Evolutionary conservation across 2,113 vertebrate species (phyloP).

Genomic region (Phyllostomus hastatus): DNA sequence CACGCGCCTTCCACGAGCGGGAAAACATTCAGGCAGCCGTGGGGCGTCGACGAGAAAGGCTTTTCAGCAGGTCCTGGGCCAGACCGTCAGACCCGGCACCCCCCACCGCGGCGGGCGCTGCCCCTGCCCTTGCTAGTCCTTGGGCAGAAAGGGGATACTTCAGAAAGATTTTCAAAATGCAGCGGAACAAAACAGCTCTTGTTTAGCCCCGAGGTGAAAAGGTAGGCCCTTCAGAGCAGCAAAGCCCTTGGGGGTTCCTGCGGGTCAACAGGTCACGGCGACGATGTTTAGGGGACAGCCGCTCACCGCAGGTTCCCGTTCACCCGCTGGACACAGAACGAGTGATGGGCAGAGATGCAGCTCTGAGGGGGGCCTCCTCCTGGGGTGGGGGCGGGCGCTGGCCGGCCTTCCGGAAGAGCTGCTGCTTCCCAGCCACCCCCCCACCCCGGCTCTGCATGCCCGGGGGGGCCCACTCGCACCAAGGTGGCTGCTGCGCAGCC

Average conservation of each 20-base stretch:
- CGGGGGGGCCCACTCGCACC: not conserved
- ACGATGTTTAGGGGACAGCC: not conserved
- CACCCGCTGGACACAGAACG: too few species aligned
- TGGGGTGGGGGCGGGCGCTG: too few species aligned
- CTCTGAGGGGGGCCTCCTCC: fast-evolving
- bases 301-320: not conserved
- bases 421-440: not conserved
- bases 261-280: too few species aligned
- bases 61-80: fast-evolving
- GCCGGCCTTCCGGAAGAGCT: too few species aligned
- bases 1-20: not conserved
- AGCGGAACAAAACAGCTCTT: not conserved
- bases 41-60: not conserved
- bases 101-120: too few species aligned
- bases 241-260: too few species aligned
- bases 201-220: not conserved
- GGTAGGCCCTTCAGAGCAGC: not conserved
- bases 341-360: fast-evolving
- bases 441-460: not conserved
- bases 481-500: not conserved
- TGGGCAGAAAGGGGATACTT: not conserved
- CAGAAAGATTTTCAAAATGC: not conserved
- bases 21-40: not conserved
- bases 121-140: fast-evolving
- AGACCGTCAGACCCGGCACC: fast-evolving